Base-by-base conservation (phyloP, 2,888 invertebrate genomes). In the Tineola bisselliella region DNA sequence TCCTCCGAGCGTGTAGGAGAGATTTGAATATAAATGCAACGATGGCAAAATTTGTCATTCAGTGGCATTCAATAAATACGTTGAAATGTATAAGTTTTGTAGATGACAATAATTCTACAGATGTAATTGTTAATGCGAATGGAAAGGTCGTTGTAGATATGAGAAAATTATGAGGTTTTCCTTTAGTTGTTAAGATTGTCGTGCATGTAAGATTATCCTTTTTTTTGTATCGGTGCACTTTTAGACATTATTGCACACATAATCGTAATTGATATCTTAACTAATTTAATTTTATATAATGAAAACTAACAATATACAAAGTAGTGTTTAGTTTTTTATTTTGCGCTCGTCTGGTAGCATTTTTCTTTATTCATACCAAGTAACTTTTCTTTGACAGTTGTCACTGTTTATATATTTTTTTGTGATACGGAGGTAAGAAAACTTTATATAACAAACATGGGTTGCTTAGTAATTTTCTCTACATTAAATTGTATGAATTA, bases 241-340 rank as follows among this genome's bases (percentile, higher is more conserved):
- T 3, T 38, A 38, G 38, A 38, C 10, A 10, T 38, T 12, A 38
- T 38, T 38, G 38, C 38, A 38, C 38, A 38, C 18, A 38, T 59
- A 13, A 25, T 25, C 44, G 58, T 61, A 52, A 61, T 62, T 62
- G 67, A 25, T 33, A 19, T 19, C 31, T 19, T 30, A 19, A 58
- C n/a, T 10, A 3, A n/a, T 44, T 44, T 52, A 17, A 52, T 52
- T 52, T 52, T 52, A 15, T 52, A 44, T 8, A 44, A 2, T 44
- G 44, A 17, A n/a, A n/a, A n/a, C 13, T 52, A 52, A 52, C 38
- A 38, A 38, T 38, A 2, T 38, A 38, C 10, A 6, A 25, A 25
- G 25, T 25, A 25, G 25, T 4, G 2, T 38, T 10, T 38, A 38
- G 38, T 6, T 38, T 12, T 6, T 10, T 12, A 6, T 38, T 10